These are phyloP conservation scores for Lepidochrysops patricia DNA, from an alignment of 2,888 invertebrate genomes.

Conservation along the genomic window DNA sequence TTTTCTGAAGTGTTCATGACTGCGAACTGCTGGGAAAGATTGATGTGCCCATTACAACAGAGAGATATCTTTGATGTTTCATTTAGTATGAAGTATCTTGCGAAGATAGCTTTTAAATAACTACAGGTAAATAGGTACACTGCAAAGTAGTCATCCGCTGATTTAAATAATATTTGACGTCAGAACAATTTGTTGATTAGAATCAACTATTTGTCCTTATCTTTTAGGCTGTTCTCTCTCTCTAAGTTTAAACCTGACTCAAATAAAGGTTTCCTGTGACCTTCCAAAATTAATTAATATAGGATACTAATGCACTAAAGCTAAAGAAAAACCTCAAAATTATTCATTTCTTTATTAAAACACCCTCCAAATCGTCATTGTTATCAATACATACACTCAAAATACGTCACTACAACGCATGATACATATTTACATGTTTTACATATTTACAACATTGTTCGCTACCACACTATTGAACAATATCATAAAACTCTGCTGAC, in stretches of 20 bases:
- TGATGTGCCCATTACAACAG: conserved; percentile 3
- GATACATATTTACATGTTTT: conserved; percentile 50
- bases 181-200: too few species aligned
- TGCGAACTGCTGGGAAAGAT: conserved; percentile 1
- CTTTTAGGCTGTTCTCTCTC: too few species aligned
- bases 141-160: background rate
- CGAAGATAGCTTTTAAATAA: background rate
- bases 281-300: too few species aligned
- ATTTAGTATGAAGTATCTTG: background rate
- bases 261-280: too few species aligned
- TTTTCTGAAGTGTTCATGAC: conserved; percentile 1
- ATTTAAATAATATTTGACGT: background rate
- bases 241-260: too few species aligned
- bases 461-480: conserved; percentile 21
- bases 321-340: conserved; percentile 31
- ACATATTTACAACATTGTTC: conserved; percentile 40
- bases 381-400: conserved; percentile 56
- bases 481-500: conserved; percentile 25
- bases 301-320: background rate
- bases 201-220: too few species aligned
- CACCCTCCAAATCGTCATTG: conserved; percentile 61
- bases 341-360: conserved; percentile 69
- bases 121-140: too few species aligned
- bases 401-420: conserved; percentile 50
- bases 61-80: background rate